A percentile compares a stretch with the other conserved stretches of the same genome.
Conservation (phyloP, 1,140 invertebrate species). For the Drosophila pachea region DNA sequence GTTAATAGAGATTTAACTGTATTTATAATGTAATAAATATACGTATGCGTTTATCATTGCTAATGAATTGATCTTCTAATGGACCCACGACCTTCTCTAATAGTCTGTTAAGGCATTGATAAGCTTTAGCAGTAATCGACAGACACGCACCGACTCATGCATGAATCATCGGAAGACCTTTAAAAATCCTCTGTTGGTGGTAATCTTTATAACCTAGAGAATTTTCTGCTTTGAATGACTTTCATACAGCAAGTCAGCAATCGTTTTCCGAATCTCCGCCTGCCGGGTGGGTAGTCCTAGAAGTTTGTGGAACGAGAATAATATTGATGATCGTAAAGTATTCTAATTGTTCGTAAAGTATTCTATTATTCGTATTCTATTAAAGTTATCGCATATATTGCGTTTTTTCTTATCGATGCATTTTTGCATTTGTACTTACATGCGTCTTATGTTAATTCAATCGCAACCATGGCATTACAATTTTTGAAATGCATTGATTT, state of each 20-base stretch:
- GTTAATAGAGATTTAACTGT: neutral
- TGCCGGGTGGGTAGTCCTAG: neutral
- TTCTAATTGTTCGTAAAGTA: no score
- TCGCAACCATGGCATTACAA: conserved; percentile 20
- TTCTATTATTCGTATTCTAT: no score
- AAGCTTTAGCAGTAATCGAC: conserved; percentile 6
- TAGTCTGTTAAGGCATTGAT: conserved; percentile 8
- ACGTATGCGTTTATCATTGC: neutral
- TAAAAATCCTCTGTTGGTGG: conserved; percentile 40
- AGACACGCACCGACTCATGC: no score
- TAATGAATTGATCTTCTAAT: conserved; percentile 11
- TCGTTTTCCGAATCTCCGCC: neutral
- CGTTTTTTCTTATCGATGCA: no score
- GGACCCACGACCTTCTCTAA: neutral
- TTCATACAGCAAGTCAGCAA: neutral
- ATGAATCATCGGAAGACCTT: conserved; percentile 36
- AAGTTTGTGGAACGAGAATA: neutral
- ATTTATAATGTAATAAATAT: neutral
- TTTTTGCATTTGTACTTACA: neutral
- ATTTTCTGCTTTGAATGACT: conserved; percentile 1
- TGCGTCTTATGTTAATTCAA: conserved; percentile 13
- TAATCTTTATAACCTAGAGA: conserved; percentile 20
- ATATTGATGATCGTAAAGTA: neutral
- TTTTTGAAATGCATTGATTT: neutral
- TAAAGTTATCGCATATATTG: no score